Percentiles rank a stretch among this genome's conserved stretches.
Evolutionary conservation across 2,888 invertebrate species (phyloP).

Genomic region (Escarpia spicata): DNA sequence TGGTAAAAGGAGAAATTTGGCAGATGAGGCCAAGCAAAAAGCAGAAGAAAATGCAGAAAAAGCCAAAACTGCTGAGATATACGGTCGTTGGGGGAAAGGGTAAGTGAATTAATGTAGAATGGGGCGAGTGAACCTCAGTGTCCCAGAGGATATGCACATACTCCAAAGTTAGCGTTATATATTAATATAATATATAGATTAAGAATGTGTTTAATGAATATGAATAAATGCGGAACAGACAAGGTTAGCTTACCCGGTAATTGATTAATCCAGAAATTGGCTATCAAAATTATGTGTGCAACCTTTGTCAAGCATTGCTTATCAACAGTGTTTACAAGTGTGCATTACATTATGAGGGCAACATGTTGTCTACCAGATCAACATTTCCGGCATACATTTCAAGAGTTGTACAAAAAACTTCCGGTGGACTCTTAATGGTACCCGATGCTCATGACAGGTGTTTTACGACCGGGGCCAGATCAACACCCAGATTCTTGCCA

Average conservation of each 20-base stretch:
- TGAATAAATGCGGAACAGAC: neutral
- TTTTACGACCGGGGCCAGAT: no score
- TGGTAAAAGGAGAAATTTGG: constrained; percentile 76
- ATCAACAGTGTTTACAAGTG: no score
- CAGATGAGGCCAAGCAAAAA: constrained; percentile 72
- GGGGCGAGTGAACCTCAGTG: no score
- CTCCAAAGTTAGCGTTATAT: neutral
- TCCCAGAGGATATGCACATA: neutral
- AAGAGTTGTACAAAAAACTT: no score
- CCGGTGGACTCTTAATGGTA: no score
- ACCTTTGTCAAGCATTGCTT: neutral
- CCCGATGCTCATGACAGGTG: no score
- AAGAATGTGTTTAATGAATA: neutral
- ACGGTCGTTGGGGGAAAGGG: constrained; percentile 62
- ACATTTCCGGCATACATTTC: no score
- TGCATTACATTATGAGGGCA: no score
- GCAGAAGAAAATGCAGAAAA: constrained; percentile 46
- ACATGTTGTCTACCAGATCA: no score
- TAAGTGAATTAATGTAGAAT: constrained; percentile 36
- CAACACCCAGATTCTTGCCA: no score
- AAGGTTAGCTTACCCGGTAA: no score
- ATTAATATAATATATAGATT: neutral
- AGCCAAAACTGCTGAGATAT: constrained; percentile 46
- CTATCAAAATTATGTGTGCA: neutral
- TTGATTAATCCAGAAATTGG: neutral